Base-by-base conservation (phyloP, 2,888 invertebrate genomes). In the Lasioglossum leucozonium region DNA sequence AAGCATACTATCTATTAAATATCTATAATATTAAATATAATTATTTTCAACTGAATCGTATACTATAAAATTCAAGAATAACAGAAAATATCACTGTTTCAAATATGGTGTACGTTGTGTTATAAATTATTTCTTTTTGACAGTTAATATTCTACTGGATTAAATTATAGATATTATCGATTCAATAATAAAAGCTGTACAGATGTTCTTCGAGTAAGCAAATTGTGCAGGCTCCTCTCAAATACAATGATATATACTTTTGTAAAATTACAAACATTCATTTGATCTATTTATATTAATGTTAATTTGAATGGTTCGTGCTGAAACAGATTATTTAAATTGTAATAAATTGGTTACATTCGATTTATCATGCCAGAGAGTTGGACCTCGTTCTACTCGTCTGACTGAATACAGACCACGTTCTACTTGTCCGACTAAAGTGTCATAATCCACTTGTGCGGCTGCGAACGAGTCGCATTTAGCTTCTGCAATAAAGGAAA, bases 401-500 rank as follows among this genome's bases (percentile, higher is more conserved):
- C 22, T 67, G 37, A 67, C 67, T 67, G 67, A 22, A 67, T 67
- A 13, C 67, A 67, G 67, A 40, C 67, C 67, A 22, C n/a, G 67
- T 67, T 67, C 67, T 67, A 67, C 67, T 67, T 67, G 67, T 67
- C 67, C 34, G 67, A 37, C 67, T 37, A 67, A 37, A 67, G 67
- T 34, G 67, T 67, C 67, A 67, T 67, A 67, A 67, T 67, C 67
- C 67, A 67, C 67, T 67, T 67, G 67, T 22, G 67, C 37, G 34
- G 37, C 67, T 67, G 22, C 37, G 37, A 67, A 34, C 67, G 67
- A 22, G 67, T 67, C 37, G 34, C 67, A 73, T 37, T 80, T 58
- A 69, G 42, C 69, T 72, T 42, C 22, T 10, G 26, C 69, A 58
- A 69, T 42, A 73, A 69, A 69, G 81, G 73, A 73, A 51, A 73